Evolutionary conservation across 2,888 invertebrate genomes (phyloP), one percentile per base, ranked within the genome.

Genomic region (Axea sp.): DNA sequence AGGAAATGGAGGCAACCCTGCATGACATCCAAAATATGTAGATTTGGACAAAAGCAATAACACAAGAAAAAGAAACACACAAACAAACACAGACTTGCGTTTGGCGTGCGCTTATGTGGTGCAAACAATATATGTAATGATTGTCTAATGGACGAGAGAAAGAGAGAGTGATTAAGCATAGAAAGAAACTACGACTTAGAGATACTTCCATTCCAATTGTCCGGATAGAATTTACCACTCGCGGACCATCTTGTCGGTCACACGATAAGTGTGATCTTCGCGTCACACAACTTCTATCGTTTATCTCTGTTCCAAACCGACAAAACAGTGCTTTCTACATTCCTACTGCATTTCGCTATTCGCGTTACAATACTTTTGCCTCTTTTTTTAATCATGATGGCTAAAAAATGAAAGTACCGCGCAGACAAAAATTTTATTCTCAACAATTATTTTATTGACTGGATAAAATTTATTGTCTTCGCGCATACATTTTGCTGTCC

Each of bases 21-120:
- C 96, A 96, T 92, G 98, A 98, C 92, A 96, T 98, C 91, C 97
- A 98, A 92, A 96, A 97, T 91, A 97, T 98, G 96, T 98, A 95
- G 93, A 91, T 28, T 35, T 43, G 69, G 88, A 67, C 65, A 31
- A 49, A 49, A 57, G 57, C 57, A 67, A 67, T 67, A 67, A 67
- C 57, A 49, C 37, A 55, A 45, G 47, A 45, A 65, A 65, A 41
- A 22, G 30, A 41, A 53, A 49, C 15, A 62, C 30, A 47, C 37
- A 49, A 11, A 26, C 30, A 45, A 28, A 67, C 33, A 53, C 26
- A 55, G 47, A 85, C 64, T 71, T 68, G 51, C 73, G 71, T 72
- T 64, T 73, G 64, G 73, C 68, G 59, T 64, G 72, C 65, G 73
- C 67, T 76, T 67, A 31, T 72, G 76, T 78, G 80, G 77, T 79